These are phyloP conservation scores for Orthosia gothica DNA, from an alignment of 2,888 invertebrate genomes.

Conservation along the genomic window DNA sequence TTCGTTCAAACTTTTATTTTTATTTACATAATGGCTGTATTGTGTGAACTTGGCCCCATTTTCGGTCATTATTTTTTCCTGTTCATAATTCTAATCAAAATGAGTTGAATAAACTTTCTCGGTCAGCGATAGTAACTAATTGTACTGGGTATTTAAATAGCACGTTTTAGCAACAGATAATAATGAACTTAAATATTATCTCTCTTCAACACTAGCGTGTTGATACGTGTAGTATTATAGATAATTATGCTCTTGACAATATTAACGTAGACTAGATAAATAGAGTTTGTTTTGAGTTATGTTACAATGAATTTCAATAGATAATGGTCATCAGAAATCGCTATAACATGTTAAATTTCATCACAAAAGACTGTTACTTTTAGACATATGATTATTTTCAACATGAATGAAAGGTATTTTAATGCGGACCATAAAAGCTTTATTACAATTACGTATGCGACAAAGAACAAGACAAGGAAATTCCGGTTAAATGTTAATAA, in stretches of 20 bases:
- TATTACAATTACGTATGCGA: background rate
- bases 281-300: background rate
- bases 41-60: conserved; percentile 57
- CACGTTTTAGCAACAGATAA: background rate
- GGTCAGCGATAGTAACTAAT: background rate
- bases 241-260: background rate
- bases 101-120: conserved; percentile 51
- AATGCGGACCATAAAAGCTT: conserved; percentile 14
- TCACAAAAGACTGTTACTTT: too few relatives aligned
- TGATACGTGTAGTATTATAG: background rate
- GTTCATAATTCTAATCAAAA: background rate
- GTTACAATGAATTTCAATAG: conserved; percentile 6
- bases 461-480: conserved; percentile 32
- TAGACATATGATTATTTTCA: background rate
- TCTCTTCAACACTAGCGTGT: background rate
- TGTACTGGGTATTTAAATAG: background rate
- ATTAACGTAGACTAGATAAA: too few relatives aligned
- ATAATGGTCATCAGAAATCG: background rate
- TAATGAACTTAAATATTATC: background rate
- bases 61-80: conserved; percentile 20
- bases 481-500: conserved; percentile 24
- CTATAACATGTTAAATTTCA: too few relatives aligned
- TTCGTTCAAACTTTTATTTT: conserved; percentile 43
- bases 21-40: conserved; percentile 18
- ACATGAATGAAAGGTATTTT: conserved; percentile 4